A percentile compares a stretch with the other conserved stretches of the same genome.
Evolutionary conservation across 2,888 invertebrate species (phyloP).

Genomic region (Epirrhoe tristata): DNA sequence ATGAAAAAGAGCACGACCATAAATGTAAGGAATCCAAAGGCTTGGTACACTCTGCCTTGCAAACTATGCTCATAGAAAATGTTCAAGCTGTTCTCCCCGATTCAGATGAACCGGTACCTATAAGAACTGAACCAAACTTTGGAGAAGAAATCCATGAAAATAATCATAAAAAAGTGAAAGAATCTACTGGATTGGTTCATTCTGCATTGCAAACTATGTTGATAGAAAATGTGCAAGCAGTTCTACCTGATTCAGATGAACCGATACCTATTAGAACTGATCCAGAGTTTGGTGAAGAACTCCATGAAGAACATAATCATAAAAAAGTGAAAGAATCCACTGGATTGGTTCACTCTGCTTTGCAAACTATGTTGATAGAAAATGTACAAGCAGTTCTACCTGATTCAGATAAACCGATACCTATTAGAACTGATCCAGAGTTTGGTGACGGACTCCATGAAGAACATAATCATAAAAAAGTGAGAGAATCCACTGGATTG

Average conservation of each 20-base stretch:
- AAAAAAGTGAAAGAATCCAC: conserved; percentile 46
- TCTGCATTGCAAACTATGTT: conserved; percentile 40
- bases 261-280: conserved; percentile 36
- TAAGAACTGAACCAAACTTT: conserved; percentile 29
- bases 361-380: conserved; percentile 81
- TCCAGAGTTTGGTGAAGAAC: conserved; percentile 15
- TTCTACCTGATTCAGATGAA: conserved; percentile 40
- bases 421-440: conserved; percentile 24
- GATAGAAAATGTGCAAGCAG: conserved; percentile 46
- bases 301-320: conserved; percentile 7
- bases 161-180: conserved; percentile 33
- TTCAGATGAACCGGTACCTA: conserved; percentile 35
- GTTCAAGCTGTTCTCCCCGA: conserved; percentile 43
- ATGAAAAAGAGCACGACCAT: conserved; percentile 19
- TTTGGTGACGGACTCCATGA: conserved; percentile 16
- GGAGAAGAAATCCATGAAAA: conserved; percentile 14
- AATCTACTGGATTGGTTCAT: conserved; percentile 44
- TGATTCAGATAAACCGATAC: conserved; percentile 34
- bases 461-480: conserved; percentile 3
- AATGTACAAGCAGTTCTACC: conserved; percentile 65
- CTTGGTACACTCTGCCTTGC: conserved; percentile 48
- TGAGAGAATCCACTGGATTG: conserved; percentile 49
- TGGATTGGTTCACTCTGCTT: conserved; percentile 74
- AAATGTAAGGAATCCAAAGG: conserved; percentile 42
- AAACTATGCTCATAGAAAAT: conserved; percentile 45